phyloP scores from a whole-genome alignment of 64 coral and sea anemone species.

The Stichodactyla mertensii region DNA sequence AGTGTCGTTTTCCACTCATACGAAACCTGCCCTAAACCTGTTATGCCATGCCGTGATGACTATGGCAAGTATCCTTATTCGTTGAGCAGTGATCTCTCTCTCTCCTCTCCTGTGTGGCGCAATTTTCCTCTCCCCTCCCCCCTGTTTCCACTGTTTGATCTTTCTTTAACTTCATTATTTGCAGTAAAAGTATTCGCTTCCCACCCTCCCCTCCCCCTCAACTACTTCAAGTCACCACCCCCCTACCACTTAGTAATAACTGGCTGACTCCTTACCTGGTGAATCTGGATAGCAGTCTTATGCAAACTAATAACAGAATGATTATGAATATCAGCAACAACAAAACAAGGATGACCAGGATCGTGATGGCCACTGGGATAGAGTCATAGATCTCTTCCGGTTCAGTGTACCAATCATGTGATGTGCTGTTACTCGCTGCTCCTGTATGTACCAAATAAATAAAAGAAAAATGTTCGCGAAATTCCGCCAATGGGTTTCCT shows the following conservation, averaged over 20 bases:
- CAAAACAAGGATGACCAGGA: not conserved
- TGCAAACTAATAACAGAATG: constrained; percentile 7
- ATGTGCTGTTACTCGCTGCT: constrained; percentile 4
- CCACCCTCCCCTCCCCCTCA: not conserved
- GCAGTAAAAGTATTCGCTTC: too few relatives aligned
- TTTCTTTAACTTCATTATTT: too few relatives aligned
- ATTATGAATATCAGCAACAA: constrained; percentile 10
- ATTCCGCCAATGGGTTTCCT: not conserved
- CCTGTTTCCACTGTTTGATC: too few relatives aligned
- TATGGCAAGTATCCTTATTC: too few relatives aligned
- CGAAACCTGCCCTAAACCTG: too few relatives aligned
- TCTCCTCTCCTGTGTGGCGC: too few relatives aligned
- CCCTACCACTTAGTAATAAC: too few relatives aligned
- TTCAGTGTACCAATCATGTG: not conserved
- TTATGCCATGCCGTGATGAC: too few relatives aligned
- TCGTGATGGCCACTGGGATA: constrained; percentile 1
- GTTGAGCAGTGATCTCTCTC: too few relatives aligned
- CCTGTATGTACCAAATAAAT: not conserved
- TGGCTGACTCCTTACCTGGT: not conserved
- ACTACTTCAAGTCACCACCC: too few relatives aligned
- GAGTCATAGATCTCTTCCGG: constrained; percentile 3
- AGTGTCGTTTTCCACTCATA: too few relatives aligned
- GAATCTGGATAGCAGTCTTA: not conserved
- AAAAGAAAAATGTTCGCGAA: not conserved
- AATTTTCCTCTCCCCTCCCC: too few relatives aligned